These are phyloP conservation scores for Gallinago undulata DNA, from an alignment of 2,113 vertebrate species.

Conservation along the genomic window DNA sequence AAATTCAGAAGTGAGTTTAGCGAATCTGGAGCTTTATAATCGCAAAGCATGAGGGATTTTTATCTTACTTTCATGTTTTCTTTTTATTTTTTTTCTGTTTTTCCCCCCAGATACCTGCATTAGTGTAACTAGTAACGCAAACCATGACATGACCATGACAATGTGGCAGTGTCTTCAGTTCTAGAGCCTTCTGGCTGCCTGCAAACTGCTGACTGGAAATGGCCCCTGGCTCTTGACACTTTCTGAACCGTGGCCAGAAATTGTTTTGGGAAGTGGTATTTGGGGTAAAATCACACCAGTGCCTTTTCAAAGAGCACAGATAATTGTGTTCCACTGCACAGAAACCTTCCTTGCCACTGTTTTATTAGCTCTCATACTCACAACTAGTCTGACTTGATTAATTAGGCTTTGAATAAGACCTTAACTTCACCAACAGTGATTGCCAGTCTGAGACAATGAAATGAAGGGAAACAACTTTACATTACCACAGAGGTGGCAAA, in stretches of 20 bases:
- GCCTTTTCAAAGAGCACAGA: background rate
- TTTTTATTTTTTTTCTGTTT: background rate
- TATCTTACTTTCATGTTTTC: background rate
- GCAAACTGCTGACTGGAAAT: background rate
- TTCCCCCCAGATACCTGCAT: fast-evolving
- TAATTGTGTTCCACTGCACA: background rate
- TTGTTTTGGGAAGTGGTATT: background rate
- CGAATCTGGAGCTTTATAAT: background rate
- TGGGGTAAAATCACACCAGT: background rate
- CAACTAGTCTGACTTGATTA: background rate
- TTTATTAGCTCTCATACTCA: background rate
- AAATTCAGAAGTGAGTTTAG: background rate
- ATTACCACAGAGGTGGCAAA: background rate
- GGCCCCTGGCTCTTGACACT: background rate
- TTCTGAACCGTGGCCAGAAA: background rate
- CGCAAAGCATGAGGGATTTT: fast-evolving
- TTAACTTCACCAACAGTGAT: background rate
- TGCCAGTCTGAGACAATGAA: background rate
- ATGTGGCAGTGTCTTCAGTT: background rate
- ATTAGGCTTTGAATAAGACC: background rate
- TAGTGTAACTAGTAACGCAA: background rate
- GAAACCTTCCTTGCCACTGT: background rate
- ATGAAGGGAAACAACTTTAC: background rate
- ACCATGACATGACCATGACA: background rate
- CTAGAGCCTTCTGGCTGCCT: background rate